Evolutionary conservation across 2,113 vertebrate species (phyloP).

Genomic region (Odontophorus gujanensis): DNA sequence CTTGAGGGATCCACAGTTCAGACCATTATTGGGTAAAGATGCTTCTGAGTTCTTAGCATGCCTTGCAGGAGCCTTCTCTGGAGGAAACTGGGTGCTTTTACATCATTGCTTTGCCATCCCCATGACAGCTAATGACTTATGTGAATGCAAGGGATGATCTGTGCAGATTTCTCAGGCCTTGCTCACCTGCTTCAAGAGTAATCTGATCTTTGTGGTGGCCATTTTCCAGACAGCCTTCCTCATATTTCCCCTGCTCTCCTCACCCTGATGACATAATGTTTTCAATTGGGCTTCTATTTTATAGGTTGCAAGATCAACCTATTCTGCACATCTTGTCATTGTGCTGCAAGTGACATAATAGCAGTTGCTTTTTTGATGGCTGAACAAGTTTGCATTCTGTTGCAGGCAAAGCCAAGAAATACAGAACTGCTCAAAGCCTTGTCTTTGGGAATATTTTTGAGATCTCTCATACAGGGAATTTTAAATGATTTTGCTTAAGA

Average conservation of each 20-base stretch:
- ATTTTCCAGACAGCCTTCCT: not conserved
- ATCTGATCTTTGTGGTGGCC: not conserved
- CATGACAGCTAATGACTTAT: not conserved
- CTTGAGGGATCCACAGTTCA: constrained; percentile 6
- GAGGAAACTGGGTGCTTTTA: not conserved
- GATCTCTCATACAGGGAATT: not conserved
- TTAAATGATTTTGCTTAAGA: not conserved
- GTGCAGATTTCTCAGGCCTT: not conserved
- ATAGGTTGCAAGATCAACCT: not conserved
- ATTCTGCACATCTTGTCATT: not conserved
- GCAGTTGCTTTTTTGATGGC: not conserved
- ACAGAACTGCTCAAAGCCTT: not conserved
- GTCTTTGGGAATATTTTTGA: not conserved
- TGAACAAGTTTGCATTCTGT: not conserved
- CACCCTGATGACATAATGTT: no score
- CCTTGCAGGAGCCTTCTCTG: not conserved
- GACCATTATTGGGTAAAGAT: not conserved
- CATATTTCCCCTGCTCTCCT: not conserved
- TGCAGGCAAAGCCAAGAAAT: not conserved
- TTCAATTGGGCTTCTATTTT: not conserved
- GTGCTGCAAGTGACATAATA: not conserved
- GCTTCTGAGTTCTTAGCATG: not conserved
- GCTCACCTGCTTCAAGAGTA: not conserved
- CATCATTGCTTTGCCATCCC: not conserved
- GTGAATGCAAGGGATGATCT: not conserved